Conservation (phyloP, 64 coral and sea anemone genomes). For the Montipora cactus region DNA sequence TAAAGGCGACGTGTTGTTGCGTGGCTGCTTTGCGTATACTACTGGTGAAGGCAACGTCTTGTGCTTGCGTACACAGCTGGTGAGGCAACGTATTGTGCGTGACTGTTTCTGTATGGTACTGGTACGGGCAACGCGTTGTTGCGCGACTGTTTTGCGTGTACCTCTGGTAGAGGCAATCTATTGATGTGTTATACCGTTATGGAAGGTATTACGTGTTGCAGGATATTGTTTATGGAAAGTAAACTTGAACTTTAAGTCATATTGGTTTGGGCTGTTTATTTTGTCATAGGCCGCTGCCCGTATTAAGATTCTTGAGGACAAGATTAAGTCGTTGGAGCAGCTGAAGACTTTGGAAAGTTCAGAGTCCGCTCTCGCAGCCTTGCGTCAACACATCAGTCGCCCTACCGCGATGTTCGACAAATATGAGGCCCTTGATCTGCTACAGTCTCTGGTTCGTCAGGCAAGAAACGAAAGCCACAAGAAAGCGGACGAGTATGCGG, state of each 20-base stretch:
- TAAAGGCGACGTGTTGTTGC: neutral
- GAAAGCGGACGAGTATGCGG: neutral
- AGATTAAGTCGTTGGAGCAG: neutral
- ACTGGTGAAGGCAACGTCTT: neutral
- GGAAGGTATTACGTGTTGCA: neutral
- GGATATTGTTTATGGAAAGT: neutral
- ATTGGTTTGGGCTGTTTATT: neutral
- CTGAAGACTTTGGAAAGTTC: conserved; percentile 7
- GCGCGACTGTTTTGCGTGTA: neutral
- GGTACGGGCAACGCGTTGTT: neutral
- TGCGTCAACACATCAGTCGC: neutral
- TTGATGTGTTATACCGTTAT: neutral
- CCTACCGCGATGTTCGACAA: neutral
- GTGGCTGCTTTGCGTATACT: neutral
- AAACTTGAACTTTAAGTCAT: neutral
- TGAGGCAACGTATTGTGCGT: neutral
- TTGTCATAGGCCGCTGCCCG: neutral
- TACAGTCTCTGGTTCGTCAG: neutral
- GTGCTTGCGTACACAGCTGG: neutral
- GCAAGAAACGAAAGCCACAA: conserved; percentile 1
- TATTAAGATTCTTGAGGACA: neutral
- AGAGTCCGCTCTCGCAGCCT: neutral
- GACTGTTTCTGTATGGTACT: neutral
- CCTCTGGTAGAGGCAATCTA: neutral
- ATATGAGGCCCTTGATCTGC: conserved; percentile 5